Percentiles rank a stretch among this genome's conserved stretches.
Conservation (phyloP, 2,888 invertebrate species). For the Leptinotarsa peninsularis region DNA sequence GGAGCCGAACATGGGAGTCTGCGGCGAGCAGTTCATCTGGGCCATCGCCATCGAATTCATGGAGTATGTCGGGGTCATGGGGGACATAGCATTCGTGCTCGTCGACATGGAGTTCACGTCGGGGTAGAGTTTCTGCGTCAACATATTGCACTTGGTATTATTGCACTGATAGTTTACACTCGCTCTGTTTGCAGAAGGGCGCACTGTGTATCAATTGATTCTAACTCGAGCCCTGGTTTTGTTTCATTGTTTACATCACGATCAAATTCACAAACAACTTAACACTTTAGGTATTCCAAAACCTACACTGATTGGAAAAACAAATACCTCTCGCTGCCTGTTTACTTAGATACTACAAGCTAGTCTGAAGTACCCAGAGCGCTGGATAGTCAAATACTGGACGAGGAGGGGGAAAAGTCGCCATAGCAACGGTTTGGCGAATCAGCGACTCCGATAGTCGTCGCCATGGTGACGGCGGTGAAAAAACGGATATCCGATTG, state of each 20-base stretch:
- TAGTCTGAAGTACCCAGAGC: constrained; percentile 68
- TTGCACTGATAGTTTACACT: constrained; percentile 46
- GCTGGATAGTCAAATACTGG: constrained; percentile 67
- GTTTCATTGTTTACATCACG: constrained; percentile 69
- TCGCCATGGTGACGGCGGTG: constrained; percentile 56
- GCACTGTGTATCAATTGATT: constrained; percentile 57
- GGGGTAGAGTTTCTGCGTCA: constrained; percentile 78
- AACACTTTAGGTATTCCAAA: constrained; percentile 68
- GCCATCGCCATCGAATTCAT: constrained; percentile 82
- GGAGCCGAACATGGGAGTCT: constrained; percentile 70
- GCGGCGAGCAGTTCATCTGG: constrained; percentile 75
- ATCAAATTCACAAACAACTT: constrained; percentile 68
- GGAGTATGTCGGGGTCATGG: constrained; percentile 82
- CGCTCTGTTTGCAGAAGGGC: constrained; percentile 29
- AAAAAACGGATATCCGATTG: constrained; percentile 51
- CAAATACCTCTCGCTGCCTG: constrained; percentile 69
- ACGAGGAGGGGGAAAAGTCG: constrained; percentile 60
- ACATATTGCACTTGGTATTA: constrained; percentile 63
- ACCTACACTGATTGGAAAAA: constrained; percentile 71
- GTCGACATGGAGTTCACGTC: constrained; percentile 79
- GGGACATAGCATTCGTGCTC: constrained; percentile 77
- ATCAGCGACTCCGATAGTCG: constrained; percentile 47
- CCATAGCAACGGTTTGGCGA: constrained; percentile 58
- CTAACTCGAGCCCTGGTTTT: constrained; percentile 67
- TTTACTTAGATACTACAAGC: constrained; percentile 69